Evolutionary conservation across 2,888 invertebrate species (phyloP).

Genomic region (Trichopoda pennipes): DNA sequence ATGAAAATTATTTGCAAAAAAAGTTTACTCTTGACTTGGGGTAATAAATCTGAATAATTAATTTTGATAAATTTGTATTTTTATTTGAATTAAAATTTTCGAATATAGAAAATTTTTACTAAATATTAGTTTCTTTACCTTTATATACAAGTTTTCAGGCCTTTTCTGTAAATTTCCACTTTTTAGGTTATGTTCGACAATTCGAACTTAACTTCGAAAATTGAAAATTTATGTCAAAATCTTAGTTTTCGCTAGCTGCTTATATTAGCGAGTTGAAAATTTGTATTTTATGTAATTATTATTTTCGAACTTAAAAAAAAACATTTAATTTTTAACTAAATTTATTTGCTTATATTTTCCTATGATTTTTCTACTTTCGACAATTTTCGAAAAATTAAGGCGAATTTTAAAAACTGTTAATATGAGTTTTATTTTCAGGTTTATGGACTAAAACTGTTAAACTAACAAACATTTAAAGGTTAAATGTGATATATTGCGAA

Average conservation of each 20-base stretch:
- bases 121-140: neutral
- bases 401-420: neutral
- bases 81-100: neutral
- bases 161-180: neutral
- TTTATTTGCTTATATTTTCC: neutral
- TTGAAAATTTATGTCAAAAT: neutral
- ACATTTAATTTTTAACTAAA: no score
- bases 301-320: neutral
- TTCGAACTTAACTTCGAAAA: constrained; percentile 5
- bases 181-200: neutral
- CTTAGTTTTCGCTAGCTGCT: neutral
- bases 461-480: neutral
- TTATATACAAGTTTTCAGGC: neutral
- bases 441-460: no score
- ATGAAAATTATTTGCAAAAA: no score
- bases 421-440: no score
- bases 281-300: neutral
- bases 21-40: neutral
- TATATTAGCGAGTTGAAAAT: neutral
- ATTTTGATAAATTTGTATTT: neutral
- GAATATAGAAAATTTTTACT: neutral
- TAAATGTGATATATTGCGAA: neutral
- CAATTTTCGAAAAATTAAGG: neutral
- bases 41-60: neutral
- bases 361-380: neutral